Conservation (phyloP, 2,113 vertebrate species). For the Plecotus auritus region DNA sequence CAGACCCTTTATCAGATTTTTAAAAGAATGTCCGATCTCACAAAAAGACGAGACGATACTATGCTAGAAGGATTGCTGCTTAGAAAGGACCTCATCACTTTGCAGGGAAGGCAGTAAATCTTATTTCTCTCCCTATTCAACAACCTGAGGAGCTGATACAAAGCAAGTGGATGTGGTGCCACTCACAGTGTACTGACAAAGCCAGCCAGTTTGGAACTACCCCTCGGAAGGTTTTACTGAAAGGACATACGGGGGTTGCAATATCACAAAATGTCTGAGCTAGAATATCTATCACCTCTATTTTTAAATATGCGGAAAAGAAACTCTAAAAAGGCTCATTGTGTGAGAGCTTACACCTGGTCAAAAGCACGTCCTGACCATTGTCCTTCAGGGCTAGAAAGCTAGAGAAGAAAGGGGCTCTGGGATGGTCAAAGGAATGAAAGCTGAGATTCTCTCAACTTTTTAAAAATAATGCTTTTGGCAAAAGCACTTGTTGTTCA, state of each 20-base stretch:
- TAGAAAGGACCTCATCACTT: background rate
- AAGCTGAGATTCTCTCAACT: background rate
- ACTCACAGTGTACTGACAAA: background rate
- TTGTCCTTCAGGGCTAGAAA: background rate
- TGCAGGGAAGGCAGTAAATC: background rate
- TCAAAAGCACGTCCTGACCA: background rate
- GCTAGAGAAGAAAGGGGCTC: background rate
- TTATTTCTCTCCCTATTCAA: background rate
- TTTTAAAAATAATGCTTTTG: constrained; percentile 50
- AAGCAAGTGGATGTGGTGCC: background rate
- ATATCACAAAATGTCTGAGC: background rate
- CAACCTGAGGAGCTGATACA: background rate
- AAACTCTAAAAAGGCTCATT: background rate
- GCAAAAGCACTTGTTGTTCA: constrained; percentile 36
- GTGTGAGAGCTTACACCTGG: background rate
- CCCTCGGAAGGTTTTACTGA: background rate
- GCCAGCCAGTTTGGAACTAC: background rate
- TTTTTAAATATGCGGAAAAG: constrained; percentile 14
- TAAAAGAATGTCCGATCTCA: background rate
- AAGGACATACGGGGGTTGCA: background rate
- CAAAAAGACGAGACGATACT: background rate
- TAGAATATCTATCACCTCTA: background rate
- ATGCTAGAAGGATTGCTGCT: background rate
- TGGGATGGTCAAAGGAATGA: background rate
- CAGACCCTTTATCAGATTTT: background rate